These are phyloP conservation scores for Thumatha senex DNA, from an alignment of 2,888 invertebrate genomes.

Conservation along the genomic window DNA sequence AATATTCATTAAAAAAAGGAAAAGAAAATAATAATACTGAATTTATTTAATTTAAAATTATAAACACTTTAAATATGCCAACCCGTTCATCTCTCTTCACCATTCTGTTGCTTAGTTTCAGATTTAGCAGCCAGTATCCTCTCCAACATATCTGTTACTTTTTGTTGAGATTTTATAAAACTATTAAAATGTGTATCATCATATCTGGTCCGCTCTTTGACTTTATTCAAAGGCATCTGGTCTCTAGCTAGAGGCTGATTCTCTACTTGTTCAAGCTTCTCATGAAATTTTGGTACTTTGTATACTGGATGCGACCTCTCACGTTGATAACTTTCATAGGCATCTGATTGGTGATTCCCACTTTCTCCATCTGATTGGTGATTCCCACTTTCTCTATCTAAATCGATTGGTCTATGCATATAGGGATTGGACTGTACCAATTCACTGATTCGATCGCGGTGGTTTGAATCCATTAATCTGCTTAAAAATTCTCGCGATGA, in stretches of 20 bases:
- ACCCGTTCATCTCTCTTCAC: too few relatives aligned
- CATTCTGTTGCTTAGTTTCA: conserved; percentile 45
- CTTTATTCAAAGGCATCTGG: conserved; percentile 49
- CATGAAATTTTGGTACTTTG: conserved; percentile 48
- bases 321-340: conserved; percentile 11
- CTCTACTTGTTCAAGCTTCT: conserved; percentile 37
- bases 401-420: neutral
- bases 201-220: conserved; percentile 41
- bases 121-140: conserved; percentile 56
- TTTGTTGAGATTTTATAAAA: conserved; percentile 68
- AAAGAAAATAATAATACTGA: too few relatives aligned
- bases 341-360: neutral
- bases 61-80: too few relatives aligned
- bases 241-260: conserved; percentile 42
- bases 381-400: conserved; percentile 1
- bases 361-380: neutral
- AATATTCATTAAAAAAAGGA: too few relatives aligned
- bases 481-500: conserved; percentile 2
- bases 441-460: neutral
- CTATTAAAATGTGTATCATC: conserved; percentile 64
- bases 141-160: conserved; percentile 70
- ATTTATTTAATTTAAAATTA: too few relatives aligned
- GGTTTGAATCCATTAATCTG: conserved; percentile 1
- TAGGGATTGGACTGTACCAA: neutral
- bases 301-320: conserved; percentile 17